A percentile compares a stretch with the other conserved stretches of the same genome.
Evolutionary conservation across 2,888 invertebrate species (phyloP).

Genomic region (Andrena trimmerana): DNA sequence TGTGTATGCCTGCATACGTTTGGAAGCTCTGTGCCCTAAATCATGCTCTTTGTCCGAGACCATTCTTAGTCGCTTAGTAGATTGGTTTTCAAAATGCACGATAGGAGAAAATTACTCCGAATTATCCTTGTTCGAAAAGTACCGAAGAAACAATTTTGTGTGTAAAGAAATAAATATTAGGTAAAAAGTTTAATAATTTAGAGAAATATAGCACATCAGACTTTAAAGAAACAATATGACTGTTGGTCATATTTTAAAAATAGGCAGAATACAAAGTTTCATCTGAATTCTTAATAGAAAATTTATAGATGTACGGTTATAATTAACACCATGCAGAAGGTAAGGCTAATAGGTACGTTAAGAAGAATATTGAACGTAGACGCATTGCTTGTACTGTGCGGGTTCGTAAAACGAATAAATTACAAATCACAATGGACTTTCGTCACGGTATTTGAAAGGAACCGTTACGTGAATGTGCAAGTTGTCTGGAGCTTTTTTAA

Average conservation of each 20-base stretch:
- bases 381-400: not conserved
- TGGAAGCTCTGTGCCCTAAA: constrained; percentile 74
- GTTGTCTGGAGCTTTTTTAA: constrained; percentile 5
- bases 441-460: constrained; percentile 19
- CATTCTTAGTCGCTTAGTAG: constrained; percentile 50
- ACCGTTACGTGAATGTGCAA: constrained; percentile 40
- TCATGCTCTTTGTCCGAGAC: constrained; percentile 71
- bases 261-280: no score
- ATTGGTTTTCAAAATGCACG: constrained; percentile 32
- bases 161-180: no score
- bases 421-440: constrained; percentile 26
- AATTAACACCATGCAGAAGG: no score
- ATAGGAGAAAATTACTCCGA: not conserved
- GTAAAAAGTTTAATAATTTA: no score
- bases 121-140: not conserved
- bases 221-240: no score
- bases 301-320: no score
- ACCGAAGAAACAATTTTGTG: not conserved
- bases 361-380: not conserved
- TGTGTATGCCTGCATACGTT: constrained; percentile 52
- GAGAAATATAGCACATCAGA: no score
- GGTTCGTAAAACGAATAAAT: constrained; percentile 12
- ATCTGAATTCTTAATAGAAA: no score
- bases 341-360: not conserved
- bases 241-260: no score